Evolutionary conservation across 2,888 invertebrate species (phyloP).

Genomic region (Aquatica leii): DNA sequence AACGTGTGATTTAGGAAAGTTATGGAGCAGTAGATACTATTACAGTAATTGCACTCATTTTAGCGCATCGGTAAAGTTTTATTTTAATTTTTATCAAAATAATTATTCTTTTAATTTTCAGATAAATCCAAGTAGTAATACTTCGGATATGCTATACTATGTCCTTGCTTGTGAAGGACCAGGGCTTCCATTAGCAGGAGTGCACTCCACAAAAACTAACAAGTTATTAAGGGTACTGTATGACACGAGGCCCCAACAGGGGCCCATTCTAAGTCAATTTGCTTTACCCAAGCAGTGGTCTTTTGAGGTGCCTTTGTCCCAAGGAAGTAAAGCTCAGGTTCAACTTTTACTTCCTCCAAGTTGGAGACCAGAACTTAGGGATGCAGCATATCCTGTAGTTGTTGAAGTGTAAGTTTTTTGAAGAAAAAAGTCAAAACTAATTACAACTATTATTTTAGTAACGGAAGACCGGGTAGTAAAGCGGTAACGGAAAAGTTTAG

Average conservation of each 20-base stretch:
- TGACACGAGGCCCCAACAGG: constrained; percentile 76
- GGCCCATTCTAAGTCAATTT: constrained; percentile 74
- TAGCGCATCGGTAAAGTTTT: constrained; percentile 72
- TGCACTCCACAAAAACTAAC: constrained; percentile 79
- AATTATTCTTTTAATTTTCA: constrained; percentile 36
- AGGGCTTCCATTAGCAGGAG: constrained; percentile 83
- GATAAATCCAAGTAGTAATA: constrained; percentile 55
- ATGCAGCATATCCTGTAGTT: constrained; percentile 87
- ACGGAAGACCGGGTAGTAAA: constrained; percentile 92
- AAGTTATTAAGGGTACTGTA: constrained; percentile 80
- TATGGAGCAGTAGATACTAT: constrained; percentile 80
- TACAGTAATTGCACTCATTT: constrained; percentile 90
- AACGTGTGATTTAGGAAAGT: constrained; percentile 81
- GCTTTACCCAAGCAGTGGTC: constrained; percentile 85
- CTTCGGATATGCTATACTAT: constrained; percentile 62
- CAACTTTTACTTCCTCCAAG: constrained; percentile 88
- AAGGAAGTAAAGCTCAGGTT: constrained; percentile 87
- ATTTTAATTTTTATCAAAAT: constrained; percentile 15
- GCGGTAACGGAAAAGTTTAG: constrained; percentile 87
- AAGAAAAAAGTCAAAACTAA: no score
- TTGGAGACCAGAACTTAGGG: constrained; percentile 84
- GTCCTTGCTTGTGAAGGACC: constrained; percentile 93
- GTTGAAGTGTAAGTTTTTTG: constrained; percentile 86
- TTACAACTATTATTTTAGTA: constrained; percentile 66
- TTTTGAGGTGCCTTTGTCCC: constrained; percentile 85